phyloP scores from a whole-genome alignment of 2,113 vertebrate genomes.

The Elephas maximus region DNA sequence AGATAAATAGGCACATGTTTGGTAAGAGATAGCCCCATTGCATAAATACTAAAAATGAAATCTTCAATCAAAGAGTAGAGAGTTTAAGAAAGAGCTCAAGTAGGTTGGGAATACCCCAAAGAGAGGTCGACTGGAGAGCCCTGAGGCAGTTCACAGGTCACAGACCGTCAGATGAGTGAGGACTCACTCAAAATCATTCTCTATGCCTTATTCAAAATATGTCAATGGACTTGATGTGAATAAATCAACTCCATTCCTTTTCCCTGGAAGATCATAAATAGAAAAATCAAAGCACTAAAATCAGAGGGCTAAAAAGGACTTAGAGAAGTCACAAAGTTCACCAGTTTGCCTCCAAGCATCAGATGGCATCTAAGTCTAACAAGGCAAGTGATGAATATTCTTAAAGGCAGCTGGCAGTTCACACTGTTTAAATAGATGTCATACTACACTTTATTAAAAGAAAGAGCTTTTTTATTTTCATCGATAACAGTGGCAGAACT shows the following conservation, averaged over 20 bases:
- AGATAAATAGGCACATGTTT: background rate
- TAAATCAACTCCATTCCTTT: constrained; percentile 74
- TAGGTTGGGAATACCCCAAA: constrained; percentile 56
- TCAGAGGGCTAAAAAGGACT: constrained; percentile 64
- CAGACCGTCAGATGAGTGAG: constrained; percentile 48
- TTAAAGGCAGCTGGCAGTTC: constrained; percentile 58
- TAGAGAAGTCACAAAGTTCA: constrained; percentile 73
- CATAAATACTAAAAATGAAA: constrained; percentile 32
- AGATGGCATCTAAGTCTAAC: constrained; percentile 46
- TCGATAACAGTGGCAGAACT: background rate
- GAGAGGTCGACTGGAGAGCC: constrained; percentile 74
- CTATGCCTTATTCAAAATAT: constrained; percentile 75
- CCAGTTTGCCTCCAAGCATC: constrained; percentile 73
- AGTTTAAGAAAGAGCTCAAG: constrained; percentile 9
- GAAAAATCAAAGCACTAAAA: constrained; percentile 79
- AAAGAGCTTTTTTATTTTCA: background rate
- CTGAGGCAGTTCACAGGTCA: constrained; percentile 72
- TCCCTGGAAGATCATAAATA: constrained; percentile 75
- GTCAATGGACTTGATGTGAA: constrained; percentile 76
- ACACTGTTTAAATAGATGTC: constrained; percentile 54
- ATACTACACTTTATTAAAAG: constrained; percentile 43
- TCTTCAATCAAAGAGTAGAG: constrained; percentile 38
- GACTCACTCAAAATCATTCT: constrained; percentile 52
- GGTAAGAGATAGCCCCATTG: background rate
- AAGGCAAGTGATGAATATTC: constrained; percentile 72